Percentiles rank a stretch among this genome's conserved stretches.
Conservation (phyloP, 2,797 vertebrate genomes). For the Rhynchotus rufescens region DNA sequence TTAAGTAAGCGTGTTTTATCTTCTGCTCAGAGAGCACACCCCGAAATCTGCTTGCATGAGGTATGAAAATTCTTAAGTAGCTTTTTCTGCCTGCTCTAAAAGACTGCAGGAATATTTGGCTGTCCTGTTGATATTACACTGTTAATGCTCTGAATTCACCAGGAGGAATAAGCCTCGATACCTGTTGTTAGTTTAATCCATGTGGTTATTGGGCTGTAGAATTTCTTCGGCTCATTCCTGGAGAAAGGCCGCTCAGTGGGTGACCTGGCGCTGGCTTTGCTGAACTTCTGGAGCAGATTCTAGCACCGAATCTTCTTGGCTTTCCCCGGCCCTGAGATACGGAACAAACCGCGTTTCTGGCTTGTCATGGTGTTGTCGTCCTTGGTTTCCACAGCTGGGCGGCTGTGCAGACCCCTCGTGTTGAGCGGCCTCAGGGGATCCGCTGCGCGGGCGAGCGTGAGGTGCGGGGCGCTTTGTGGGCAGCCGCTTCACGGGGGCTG, state of each 20-base stretch:
- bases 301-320: rapidly evolving
- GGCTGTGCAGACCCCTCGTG: neutral
- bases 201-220: neutral
- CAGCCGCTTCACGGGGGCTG: too few species aligned
- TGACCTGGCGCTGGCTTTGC: neutral
- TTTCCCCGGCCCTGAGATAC: neutral
- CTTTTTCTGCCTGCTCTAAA: neutral
- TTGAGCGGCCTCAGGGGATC: rapidly evolving
- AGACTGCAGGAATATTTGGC: neutral
- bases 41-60: neutral
- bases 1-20: neutral
- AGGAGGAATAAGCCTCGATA: neutral
- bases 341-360: neutral
- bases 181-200: neutral
- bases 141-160: neutral
- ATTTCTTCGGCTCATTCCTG: neutral
- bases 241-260: neutral
- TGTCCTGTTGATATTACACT: neutral
- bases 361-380: neutral
- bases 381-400: neutral
- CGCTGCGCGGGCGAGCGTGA: neutral
- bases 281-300: neutral
- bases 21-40: neutral
- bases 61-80: neutral
- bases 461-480: neutral